Percentiles rank a stretch among this genome's conserved stretches.
phyloP scores from a whole-genome alignment of 2,113 vertebrate genomes.

The Ammospiza caudacuta region DNA sequence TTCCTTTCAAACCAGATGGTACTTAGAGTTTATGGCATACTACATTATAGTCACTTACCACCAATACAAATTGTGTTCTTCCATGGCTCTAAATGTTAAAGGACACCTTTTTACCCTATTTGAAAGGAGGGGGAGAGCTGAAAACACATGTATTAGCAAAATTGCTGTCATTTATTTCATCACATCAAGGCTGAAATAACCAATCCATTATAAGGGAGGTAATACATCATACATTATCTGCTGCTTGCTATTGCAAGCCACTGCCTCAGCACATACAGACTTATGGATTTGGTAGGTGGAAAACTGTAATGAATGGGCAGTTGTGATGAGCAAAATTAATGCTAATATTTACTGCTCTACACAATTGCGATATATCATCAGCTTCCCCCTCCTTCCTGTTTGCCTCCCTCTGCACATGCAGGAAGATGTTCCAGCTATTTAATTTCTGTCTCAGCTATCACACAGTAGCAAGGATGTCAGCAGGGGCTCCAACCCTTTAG shows the following conservation, averaged over 20 bases:
- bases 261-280: neutral
- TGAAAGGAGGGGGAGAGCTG: neutral
- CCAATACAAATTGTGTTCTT: slow-evolving; percentile 10
- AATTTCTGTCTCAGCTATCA: neutral
- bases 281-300: neutral
- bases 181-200: slow-evolving; percentile 37
- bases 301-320: slow-evolving; percentile 1
- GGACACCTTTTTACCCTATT: slow-evolving; percentile 35
- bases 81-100: slow-evolving; percentile 28
- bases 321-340: neutral
- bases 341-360: slow-evolving; percentile 19
- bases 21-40: slow-evolving; percentile 50
- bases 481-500: neutral
- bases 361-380: neutral
- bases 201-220: slow-evolving; percentile 25
- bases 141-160: slow-evolving; percentile 58
- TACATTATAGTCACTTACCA: slow-evolving; percentile 49
- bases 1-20: slow-evolving; percentile 32
- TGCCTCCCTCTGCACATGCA: neutral
- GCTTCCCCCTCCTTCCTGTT: neutral
- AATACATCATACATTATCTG: slow-evolving; percentile 38
- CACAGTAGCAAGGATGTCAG: neutral
- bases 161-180: slow-evolving; percentile 59
- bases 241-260: slow-evolving; percentile 19
- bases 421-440: neutral